Evolutionary conservation across 2,113 vertebrate genomes (phyloP), one percentile per base, ranked within the genome.

Genomic region (Bubo bubo): DNA sequence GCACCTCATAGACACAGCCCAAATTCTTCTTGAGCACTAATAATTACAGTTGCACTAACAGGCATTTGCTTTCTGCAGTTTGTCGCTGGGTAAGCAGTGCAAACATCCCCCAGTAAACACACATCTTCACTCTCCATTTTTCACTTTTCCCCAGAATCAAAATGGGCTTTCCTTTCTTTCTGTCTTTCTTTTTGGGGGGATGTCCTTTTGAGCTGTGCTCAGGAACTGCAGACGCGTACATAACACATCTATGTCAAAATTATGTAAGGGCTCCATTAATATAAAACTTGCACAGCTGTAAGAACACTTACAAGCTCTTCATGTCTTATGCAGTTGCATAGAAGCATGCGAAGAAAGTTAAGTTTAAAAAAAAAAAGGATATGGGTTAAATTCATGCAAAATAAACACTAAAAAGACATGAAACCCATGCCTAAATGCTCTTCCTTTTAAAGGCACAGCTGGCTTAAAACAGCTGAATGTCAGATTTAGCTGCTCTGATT

Each of bases 1-100:
- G 67, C 16, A 20, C 67, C 2, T 1, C 24, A 1, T 0, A 16
- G 52, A 12, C 21, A 8, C 76, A 17, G 59, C 52, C 59, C 52
- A 11, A 17, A 10, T 35, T n/a, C 60, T 21, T 27, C 75, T 10
- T 8, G 26, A 70, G 23, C 9, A 2, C 60, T 6, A 43, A 4
- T 12, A 12, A 39, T 37, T 5, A 3, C 28, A 10, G 50, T 8
- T 14, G 35, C 53, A 7, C 45, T 8, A 14, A 32, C 22, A 19
- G 55, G 49, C 39, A 2, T 45, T 32, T 7, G 50, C 84, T 22
- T 4, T 3, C 21, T 6, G 66, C 22, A 10, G 58, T 6, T 9
- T 39, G n/a, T 7, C 66, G 45, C 34, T 10, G 59, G 50, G 37
- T 23, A 2, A 87, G 77, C 34, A 14, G 39, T 3, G 62, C 74